phyloP scores from a whole-genome alignment of 2,113 vertebrate species.

The Dipodomys merriami region DNA sequence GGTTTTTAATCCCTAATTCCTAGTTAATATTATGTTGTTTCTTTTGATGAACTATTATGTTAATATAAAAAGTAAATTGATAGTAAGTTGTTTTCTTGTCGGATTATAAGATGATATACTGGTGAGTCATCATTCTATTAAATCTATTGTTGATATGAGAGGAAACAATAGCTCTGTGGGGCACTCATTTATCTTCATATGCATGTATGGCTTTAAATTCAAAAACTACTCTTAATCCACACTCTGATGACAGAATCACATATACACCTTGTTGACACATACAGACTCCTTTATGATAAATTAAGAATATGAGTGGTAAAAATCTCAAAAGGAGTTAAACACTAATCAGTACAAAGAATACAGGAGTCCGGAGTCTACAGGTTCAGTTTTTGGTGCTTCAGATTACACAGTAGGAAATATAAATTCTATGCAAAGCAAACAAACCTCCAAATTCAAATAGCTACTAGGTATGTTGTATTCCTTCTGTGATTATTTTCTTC shows the following conservation, averaged over 20 bases:
- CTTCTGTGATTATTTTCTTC: constrained; percentile 37
- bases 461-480: background rate
- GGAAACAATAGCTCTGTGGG: background rate
- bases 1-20: background rate
- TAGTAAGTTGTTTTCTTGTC: background rate
- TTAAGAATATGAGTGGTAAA: background rate
- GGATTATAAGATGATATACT: background rate
- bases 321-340: background rate
- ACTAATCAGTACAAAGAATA: constrained; percentile 14
- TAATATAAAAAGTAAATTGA: background rate
- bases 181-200: background rate
- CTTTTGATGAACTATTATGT: background rate
- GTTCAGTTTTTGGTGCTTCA: background rate
- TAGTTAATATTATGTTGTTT: background rate
- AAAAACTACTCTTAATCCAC: constrained; percentile 9
- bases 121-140: background rate
- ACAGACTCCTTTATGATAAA: constrained; percentile 28
- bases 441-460: constrained; percentile 31
- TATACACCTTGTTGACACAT: background rate
- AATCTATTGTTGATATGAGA: background rate
- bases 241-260: background rate
- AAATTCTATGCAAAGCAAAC: constrained; percentile 45
- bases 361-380: background rate
- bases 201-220: background rate
- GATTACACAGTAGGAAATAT: background rate